Conservation (phyloP, 2,888 invertebrate species). For the Odontocolon sp. region DNA sequence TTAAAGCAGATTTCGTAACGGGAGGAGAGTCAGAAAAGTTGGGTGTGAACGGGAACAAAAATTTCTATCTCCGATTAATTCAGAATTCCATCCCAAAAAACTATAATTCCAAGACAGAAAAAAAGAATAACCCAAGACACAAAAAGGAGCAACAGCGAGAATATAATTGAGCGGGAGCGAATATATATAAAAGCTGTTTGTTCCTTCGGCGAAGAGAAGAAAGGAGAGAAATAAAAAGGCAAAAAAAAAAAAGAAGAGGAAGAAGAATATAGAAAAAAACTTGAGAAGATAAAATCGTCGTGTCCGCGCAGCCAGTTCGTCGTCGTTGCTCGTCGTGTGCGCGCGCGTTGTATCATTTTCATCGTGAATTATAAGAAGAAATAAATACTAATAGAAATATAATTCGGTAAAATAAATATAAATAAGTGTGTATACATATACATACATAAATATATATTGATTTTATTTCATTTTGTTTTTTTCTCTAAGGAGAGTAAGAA, state of each 20-base stretch:
- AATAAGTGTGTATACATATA: too few species aligned
- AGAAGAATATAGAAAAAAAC: conserved; percentile 11
- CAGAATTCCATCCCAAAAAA: too few species aligned
- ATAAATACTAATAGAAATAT: background rate
- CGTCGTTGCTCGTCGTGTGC: conserved; percentile 45
- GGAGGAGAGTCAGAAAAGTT: conserved; percentile 60
- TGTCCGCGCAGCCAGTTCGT: conserved; percentile 54
- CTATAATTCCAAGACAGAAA: too few species aligned
- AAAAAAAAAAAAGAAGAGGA: background rate
- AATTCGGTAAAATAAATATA: background rate
- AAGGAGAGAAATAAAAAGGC: conserved; percentile 6
- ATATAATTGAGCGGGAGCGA: too few species aligned
- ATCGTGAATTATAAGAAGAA: conserved; percentile 17
- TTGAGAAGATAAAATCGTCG: conserved; percentile 31
- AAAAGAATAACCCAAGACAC: too few species aligned
- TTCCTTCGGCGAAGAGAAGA: conserved; percentile 5
- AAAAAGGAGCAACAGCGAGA: conserved; percentile 3
- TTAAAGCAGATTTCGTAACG: conserved; percentile 62
- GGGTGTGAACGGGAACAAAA: conserved; percentile 63
- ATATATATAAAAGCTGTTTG: background rate
- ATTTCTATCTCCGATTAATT: background rate
- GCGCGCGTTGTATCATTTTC: conserved; percentile 24
- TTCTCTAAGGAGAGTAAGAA: too few species aligned
- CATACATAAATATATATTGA: too few species aligned
- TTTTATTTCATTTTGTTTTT: too few species aligned